Base-by-base conservation (phyloP, 2,888 invertebrate species). In the Molorchus minor region DNA sequence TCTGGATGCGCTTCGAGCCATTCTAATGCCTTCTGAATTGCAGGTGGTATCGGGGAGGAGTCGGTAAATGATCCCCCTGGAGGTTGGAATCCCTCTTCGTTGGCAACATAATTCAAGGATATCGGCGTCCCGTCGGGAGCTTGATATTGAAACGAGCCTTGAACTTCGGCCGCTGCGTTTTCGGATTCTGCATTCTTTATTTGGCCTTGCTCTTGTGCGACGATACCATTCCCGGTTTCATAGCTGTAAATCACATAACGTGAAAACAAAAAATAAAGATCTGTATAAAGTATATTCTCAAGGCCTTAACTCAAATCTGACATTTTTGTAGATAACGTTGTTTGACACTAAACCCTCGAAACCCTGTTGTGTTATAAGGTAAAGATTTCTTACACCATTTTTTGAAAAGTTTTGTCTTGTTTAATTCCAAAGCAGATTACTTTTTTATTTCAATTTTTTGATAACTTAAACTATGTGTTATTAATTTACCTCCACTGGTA, bases 31-130 rank as follows among this genome's bases (percentile, higher is more conserved):
- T 85, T 85, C 73, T 87, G 87, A 67, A 92, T 92, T 68, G 88
- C 91, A 52, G 86, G 83, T 8, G 92, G 92, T 65, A 91, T 89
- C 13, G 92, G 91, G n/a, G 92, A 3, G 92, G 90, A 13, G 92
- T 91, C 4, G 92, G 92, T 33, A 92, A 81, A 77, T 91, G 91
- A 47, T 87, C 89, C 43, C 92, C 91, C 91, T 79, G 84, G 85
- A 7, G 89, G 86, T 70, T 87, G 87, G 78, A 88, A 89, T 41
- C 88, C 88, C 64, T 88, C 87, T 71, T 89, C 89, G 67, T 89
- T 88, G 10, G 89, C 89, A 21, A 86, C 84, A 71, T 89, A 90
- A 8, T 84, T 82, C 20, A 47, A 53, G 51, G 33, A 49, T 21
- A 87, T 81, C 16, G 67, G 68, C 2, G 65, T 66, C 5, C 74